Percentiles rank a stretch among this genome's conserved stretches.
These are phyloP conservation scores for Hirtodrosophila duncani DNA, from an alignment of 2,888 invertebrate species.

Conservation along the genomic window DNA sequence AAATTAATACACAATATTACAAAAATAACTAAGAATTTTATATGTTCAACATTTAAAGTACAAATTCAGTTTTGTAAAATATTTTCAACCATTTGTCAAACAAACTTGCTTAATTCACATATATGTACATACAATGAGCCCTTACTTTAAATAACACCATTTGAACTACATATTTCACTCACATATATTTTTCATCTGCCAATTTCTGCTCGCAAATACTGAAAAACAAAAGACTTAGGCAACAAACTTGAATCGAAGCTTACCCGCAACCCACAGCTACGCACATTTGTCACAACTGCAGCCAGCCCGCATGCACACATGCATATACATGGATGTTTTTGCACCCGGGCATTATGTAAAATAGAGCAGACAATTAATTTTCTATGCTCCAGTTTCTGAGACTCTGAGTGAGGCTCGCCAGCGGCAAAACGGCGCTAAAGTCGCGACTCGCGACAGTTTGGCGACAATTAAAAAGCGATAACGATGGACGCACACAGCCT, in stretches of 20 bases:
- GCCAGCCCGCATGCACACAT: neutral
- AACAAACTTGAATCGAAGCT: conserved; percentile 30
- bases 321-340: conserved; percentile 13
- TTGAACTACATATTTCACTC: too few relatives aligned
- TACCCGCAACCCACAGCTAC: neutral
- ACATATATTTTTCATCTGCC: too few relatives aligned
- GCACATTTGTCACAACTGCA: neutral
- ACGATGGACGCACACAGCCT: conserved; percentile 50
- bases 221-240: conserved; percentile 30
- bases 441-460: conserved; percentile 36
- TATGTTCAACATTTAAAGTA: too few relatives aligned
- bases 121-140: too few relatives aligned
- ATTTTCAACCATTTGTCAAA: too few relatives aligned
- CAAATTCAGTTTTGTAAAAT: too few relatives aligned
- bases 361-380: conserved; percentile 75
- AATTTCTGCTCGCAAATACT: too few relatives aligned
- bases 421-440: conserved; percentile 22
- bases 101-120: too few relatives aligned
- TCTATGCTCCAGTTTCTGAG: conserved; percentile 75
- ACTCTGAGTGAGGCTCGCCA: conserved; percentile 8
- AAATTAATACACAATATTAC: too few relatives aligned
- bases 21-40: too few relatives aligned
- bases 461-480: conserved; percentile 66
- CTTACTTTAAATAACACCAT: too few relatives aligned
- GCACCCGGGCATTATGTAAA: conserved; percentile 74